Evolutionary conservation across 2,113 vertebrate genomes (phyloP), one percentile per base, ranked within the genome.

Genomic region (Mus pahari): DNA sequence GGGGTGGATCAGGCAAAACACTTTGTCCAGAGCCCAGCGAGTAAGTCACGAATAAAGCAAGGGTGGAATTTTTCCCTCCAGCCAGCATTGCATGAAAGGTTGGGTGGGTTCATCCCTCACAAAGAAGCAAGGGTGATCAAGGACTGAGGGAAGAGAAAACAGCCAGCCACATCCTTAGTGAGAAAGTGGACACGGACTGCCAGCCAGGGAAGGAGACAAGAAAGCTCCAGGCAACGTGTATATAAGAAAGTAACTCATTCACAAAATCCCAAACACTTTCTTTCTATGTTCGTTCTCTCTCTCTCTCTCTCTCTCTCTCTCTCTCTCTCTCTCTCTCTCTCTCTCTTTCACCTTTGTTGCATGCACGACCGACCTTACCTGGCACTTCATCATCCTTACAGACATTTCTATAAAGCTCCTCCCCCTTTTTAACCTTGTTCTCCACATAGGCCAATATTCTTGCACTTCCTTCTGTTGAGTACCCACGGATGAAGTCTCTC

Each of bases 161-260:
- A 79, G 50, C 73, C 4, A 10, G 17, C 70, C 84, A 31, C 33
- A 82, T 45, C 82, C 83, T 1, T 6, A 62, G 31, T 16, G 53
- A 94, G 36, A 71, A 28, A 16, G 64, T 75, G 74, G 97, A 33
- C 91, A 58, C n/a, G 94, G 94, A 66, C 31, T 5, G 70, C 50
- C 26, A 96, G 77, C 20, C 60, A 48, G 89, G 58, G 70, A 62
- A 77, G 71, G 20, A 7, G 68, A 36, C 77, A 75, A 73, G 83
- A 55, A 74, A 68, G 45, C 13, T 31, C 45, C 68, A 36, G 89
- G 48, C 17, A 19, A 4, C 16, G 12, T 13, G 14, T 8, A 45
- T 66, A 13, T 31, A 75, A 94, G 73, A 94, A 74, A 92, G 39
- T 60, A 28, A 7, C 9, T 81, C 9, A 3, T 45, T n/a, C 1